Percentiles rank a stretch among this genome's conserved stretches.
Conservation (phyloP, 2,888 invertebrate genomes). For the Andrena trimmerana region DNA sequence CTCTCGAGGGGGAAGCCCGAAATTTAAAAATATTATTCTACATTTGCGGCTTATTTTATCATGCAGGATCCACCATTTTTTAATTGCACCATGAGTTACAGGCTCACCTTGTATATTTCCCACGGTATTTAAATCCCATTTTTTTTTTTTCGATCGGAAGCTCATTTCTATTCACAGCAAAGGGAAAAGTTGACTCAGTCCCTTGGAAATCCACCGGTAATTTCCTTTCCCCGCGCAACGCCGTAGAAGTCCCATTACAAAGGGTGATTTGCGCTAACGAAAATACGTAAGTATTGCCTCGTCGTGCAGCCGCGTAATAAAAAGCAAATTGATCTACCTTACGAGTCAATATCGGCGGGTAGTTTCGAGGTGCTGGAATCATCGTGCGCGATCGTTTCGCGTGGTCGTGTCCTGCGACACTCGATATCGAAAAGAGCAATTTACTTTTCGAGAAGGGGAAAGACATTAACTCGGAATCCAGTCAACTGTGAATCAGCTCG, state of each 20-base stretch:
- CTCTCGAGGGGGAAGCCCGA: no score
- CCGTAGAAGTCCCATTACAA: constrained; percentile 17
- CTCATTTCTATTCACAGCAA: no score
- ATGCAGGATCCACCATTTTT: no score
- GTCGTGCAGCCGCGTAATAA: not conserved
- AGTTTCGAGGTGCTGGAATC: not conserved
- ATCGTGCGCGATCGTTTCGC: constrained; percentile 23
- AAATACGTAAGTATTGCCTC: constrained; percentile 5
- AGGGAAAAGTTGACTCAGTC: no score
- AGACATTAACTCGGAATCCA: constrained; percentile 43
- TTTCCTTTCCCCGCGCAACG: not conserved
- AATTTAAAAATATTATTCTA: no score
- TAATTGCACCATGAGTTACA: no score
- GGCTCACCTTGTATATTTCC: no score
- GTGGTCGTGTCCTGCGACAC: constrained; percentile 33
- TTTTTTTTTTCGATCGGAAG: no score
- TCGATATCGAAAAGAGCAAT: constrained; percentile 49
- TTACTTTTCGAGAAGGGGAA: constrained; percentile 30
- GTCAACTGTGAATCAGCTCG: constrained; percentile 51
- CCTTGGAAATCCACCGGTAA: no score
- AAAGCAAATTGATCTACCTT: constrained; percentile 20
- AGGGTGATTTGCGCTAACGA: constrained; percentile 24
- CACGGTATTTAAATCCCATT: no score
- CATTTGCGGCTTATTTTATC: no score
- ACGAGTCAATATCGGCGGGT: constrained; percentile 20